Base-by-base conservation (phyloP, 2,113 vertebrate species). In the Speoplatyrhinus poulsoni region DNA sequence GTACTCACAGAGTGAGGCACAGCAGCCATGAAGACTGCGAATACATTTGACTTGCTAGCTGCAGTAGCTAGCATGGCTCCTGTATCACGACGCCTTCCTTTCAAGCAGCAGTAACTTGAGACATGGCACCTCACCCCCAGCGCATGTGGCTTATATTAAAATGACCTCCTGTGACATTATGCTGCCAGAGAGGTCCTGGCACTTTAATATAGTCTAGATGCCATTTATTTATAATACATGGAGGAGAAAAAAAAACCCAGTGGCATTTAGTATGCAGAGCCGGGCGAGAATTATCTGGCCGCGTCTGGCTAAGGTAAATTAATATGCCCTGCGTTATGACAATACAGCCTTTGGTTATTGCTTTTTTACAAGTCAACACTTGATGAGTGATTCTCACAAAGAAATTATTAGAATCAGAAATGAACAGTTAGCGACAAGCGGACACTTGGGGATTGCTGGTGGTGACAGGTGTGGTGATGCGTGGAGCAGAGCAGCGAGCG, bases 401-500 rank as follows among this genome's bases (percentile, higher is more conserved):
- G 52, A 70, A 65, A 59, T 32, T 56, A 77, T 54, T 49, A 65
- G 68, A 67, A 83, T 90, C 93, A 95, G 96, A 96, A 96, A 94
- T 93, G 94, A 94, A 96, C 91, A 87, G 48, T 91, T 48, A 90
- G 92, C 86, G 75, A 76, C 86, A 92, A 93, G 89, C 87, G 92
- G 93, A 85, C 88, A 87, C 77, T 82, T 72, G 88, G 79, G 86
- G 60, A 11, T 5, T 9, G 54, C 65, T 70, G 32, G 48, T 4
- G 59, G 71, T 78, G 77, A 62, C 68, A 72, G 49, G 58, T 56
- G 70, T 62, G 68, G 76, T 63, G 77, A 16, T 52, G 75, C 88
- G 92, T 85, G 90, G 87, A 94, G 94, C 94, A 91, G 93, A 93
- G 93, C 92, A 69, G 91, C 85, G 82, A 83, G 87, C 91, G 87